Base-by-base conservation (phyloP, 2,113 vertebrate species). In the Phyllostomus hastatus region DNA sequence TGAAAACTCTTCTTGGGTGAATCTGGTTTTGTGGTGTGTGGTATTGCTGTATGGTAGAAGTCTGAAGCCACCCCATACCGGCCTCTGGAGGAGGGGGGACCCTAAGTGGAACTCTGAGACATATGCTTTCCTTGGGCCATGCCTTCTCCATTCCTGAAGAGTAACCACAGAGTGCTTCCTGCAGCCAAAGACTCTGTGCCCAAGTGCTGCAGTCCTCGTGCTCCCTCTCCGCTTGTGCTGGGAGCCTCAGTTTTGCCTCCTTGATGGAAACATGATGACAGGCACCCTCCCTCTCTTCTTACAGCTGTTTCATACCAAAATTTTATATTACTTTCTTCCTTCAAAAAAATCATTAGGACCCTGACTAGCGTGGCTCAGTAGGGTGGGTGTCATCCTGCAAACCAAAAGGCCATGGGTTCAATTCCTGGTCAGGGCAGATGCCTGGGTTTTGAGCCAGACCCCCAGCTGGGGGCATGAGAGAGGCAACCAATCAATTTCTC, bases 1-100 rank as follows among this genome's bases (percentile, higher is more conserved):
- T 2, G 99, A 99, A 99, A 98, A 97, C 1, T 97, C 99, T 0
- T 98, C 98, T 35, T 99, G 99, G 99, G 99, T 99, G 97, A 99
- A 98, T 97, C 98, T 99, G 97, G 98, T 99, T 91, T 94, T 99
- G 92, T 99, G 99, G 99, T 93, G 99, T 81, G 94, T 99, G 91
- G 97, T 99, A 52, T 97, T 96, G 14, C 85, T 87, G 0, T 98
- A 16, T 99, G 99, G 98, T 92, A 90, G 38, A 97, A 96, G 85
- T 88, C 91, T 1, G 95, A 89, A 95, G 82, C 75, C 22, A 83
- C 96, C 0, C 94, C 93, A 22, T 31, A 79, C 4, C 97, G 50
- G 24, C 0, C 73, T 19, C 67, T 97, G 20, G 81, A 52, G 0
- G 96, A 52, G 31, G 67, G 96, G 22, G 12, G n/a, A 82, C 24